A percentile compares a stretch with the other conserved stretches of the same genome.
These are phyloP conservation scores for Conus betulinus DNA, from an alignment of 1,140 invertebrate genomes.

Conservation along the genomic window DNA sequence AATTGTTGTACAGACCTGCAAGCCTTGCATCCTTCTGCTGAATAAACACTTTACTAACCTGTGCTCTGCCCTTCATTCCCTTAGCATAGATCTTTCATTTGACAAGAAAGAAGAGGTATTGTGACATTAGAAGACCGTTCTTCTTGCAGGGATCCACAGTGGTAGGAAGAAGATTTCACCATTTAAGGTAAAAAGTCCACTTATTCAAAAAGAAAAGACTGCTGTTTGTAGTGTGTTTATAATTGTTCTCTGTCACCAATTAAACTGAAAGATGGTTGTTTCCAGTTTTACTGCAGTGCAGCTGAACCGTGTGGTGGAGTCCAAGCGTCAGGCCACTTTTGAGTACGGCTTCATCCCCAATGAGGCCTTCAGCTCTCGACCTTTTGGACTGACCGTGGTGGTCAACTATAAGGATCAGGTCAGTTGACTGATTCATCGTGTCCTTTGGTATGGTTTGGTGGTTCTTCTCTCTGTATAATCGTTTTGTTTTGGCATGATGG, in stretches of 20 bases:
- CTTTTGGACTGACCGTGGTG: constrained; percentile 96
- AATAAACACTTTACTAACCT: too few relatives aligned
- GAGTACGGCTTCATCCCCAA: constrained; percentile 96
- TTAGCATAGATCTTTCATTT: too few relatives aligned
- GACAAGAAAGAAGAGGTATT: too few relatives aligned
- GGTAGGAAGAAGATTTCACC: too few relatives aligned
- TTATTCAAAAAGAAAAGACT: background rate
- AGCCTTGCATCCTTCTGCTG: too few relatives aligned
- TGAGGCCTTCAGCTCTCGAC: constrained; percentile 95
- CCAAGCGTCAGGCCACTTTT: constrained; percentile 94
- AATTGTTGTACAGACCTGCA: too few relatives aligned
- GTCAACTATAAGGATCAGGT: constrained; percentile 91
- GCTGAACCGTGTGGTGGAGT: constrained; percentile 93
- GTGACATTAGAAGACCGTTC: too few relatives aligned
- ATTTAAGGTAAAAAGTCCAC: background rate
- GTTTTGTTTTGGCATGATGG: too few relatives aligned
- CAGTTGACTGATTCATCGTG: constrained; percentile 38
- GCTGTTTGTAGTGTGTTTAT: background rate
- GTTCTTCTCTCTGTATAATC: too few relatives aligned
- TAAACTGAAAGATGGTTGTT: background rate
- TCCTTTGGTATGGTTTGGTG: too few relatives aligned
- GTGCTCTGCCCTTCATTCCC: too few relatives aligned
- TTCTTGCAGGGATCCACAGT: too few relatives aligned
- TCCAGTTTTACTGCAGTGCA: constrained; percentile 91
- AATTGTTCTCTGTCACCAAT: background rate